Conservation (phyloP, 2,113 vertebrate species). For the Corvus cornix region DNA sequence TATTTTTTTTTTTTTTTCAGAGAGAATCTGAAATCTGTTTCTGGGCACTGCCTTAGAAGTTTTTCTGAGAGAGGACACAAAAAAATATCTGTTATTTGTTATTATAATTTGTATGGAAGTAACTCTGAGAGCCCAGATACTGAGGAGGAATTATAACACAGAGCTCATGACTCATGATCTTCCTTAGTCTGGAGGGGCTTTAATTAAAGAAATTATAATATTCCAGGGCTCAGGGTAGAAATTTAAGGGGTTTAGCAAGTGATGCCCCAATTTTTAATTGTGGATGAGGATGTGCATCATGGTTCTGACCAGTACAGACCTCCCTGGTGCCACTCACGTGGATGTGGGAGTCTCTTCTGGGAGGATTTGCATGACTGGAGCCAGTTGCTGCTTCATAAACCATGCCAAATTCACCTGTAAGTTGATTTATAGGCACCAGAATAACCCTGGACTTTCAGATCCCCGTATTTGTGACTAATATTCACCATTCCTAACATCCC, state of each 20-base stretch:
- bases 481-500: neutral
- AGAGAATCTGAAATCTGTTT: neutral
- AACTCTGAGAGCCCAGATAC: neutral
- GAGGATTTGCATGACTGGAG: neutral
- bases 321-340: neutral
- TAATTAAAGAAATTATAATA: neutral
- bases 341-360: neutral
- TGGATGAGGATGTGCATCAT: fast-evolving
- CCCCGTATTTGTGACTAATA: neutral
- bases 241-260: neutral
- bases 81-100: neutral
- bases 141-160: neutral
- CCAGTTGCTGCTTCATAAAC: neutral
- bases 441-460: neutral
- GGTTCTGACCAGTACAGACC: neutral
- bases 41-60: neutral
- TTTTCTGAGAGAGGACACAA: neutral
- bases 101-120: neutral
- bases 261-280: neutral
- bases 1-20: neutral
- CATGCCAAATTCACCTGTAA: neutral
- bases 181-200: neutral
- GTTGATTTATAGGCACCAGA: neutral
- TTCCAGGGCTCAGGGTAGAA: neutral
- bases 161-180: neutral